phyloP scores from a whole-genome alignment of 2,888 invertebrate species.

The Amiota minor region DNA sequence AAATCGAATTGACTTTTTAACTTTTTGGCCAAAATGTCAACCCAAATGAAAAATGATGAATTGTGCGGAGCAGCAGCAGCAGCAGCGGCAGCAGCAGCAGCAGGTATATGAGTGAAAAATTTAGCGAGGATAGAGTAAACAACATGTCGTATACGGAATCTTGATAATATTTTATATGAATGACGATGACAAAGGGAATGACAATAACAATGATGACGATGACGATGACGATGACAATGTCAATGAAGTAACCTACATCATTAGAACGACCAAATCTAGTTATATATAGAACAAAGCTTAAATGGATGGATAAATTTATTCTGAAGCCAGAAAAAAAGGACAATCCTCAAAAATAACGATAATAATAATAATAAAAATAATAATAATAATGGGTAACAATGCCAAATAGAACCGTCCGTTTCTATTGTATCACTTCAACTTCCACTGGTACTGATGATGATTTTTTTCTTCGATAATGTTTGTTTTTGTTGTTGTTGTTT shows the following conservation, averaged over 20 bases:
- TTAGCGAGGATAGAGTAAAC: no score
- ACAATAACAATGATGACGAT: neutral
- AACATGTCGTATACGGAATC: no score
- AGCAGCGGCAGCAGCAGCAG: no score
- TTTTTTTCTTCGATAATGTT: neutral
- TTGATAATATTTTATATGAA: no score
- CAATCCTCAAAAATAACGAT: neutral
- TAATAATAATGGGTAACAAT: neutral
- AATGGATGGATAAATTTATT: no score
- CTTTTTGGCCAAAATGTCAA: constrained; percentile 6
- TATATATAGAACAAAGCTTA: neutral
- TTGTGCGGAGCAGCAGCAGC: neutral
- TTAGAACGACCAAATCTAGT: neutral
- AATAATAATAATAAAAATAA: no score
- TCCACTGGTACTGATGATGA: neutral
- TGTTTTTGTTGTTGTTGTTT: neutral
- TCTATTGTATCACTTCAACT: neutral
- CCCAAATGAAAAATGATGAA: neutral
- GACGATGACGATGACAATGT: neutral
- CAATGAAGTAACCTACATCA: neutral
- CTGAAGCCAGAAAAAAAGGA: neutral
- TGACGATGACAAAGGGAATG: neutral
- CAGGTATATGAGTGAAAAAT: no score
- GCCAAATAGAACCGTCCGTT: neutral
- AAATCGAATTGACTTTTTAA: neutral